Conservation (phyloP, 2,888 invertebrate genomes). For the Spatulosminthurus flaviceps region DNA sequence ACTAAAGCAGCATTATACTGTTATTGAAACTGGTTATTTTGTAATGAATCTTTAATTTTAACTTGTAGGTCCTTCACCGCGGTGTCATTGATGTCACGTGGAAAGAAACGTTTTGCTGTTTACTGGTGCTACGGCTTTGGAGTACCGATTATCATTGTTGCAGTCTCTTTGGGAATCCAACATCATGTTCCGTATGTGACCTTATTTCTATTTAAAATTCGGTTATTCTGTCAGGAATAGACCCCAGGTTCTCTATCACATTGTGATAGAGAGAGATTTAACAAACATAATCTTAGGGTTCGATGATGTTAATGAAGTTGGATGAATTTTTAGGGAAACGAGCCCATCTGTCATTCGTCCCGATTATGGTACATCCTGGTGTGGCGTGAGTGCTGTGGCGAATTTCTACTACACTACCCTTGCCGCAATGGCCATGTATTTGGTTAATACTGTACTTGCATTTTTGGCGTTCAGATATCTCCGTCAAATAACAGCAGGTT, state of each 20-base stretch:
- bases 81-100: not conserved
- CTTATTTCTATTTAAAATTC: not conserved
- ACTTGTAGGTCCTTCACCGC: not conserved
- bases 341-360: not conserved
- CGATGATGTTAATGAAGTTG: no score
- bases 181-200: not conserved
- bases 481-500: not conserved
- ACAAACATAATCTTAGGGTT: no score
- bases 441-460: not conserved
- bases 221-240: no score
- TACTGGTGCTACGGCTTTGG: conserved; percentile 33
- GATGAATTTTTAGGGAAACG: not conserved
- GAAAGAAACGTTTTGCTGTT: not conserved
- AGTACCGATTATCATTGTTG: not conserved
- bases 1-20: not conserved
- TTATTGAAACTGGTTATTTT: no score
- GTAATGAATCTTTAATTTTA: not conserved
- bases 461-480: not conserved
- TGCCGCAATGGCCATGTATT: not conserved
- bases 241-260: not conserved
- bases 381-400: not conserved
- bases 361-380: not conserved
- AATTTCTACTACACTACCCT: not conserved
- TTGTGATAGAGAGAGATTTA: not conserved
- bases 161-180: not conserved